phyloP scores from a whole-genome alignment of 2,113 vertebrate species.

The Symphodus melops region DNA sequence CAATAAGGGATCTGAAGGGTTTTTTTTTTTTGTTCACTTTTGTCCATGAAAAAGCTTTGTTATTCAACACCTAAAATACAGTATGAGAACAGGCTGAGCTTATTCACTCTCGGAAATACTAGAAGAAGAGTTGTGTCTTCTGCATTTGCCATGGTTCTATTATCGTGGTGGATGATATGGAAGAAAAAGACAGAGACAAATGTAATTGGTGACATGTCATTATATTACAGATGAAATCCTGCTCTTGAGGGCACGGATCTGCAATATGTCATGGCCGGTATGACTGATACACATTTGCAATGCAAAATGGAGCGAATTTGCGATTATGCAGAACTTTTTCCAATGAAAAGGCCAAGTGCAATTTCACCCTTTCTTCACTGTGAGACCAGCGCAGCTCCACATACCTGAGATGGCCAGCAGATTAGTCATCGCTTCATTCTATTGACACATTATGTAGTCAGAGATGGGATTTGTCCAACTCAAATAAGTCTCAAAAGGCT shows the following conservation, averaged over 20 bases:
- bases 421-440: constrained; percentile 52
- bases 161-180: constrained; percentile 11
- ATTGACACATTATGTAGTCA: constrained; percentile 57
- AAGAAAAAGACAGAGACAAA: neutral
- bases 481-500: constrained; percentile 62
- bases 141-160: neutral
- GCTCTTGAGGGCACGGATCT: constrained; percentile 14
- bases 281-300: constrained; percentile 8
- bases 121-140: neutral
- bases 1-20: no score
- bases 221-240: constrained; percentile 13
- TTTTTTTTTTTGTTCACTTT: no score
- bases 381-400: constrained; percentile 23
- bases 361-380: constrained; percentile 32
- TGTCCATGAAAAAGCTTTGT: no score
- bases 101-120: neutral
- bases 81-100: neutral
- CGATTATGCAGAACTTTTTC: constrained; percentile 47
- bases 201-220: constrained; percentile 3
- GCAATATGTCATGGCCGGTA: constrained; percentile 16
- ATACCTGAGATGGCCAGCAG: constrained; percentile 40
- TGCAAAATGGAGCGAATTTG: constrained; percentile 38
- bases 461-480: constrained; percentile 65
- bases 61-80: neutral
- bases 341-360: constrained; percentile 20